Percentiles rank a stretch among this genome's conserved stretches.
These are phyloP conservation scores for Steinernema feltiae DNA, from an alignment of 1,140 invertebrate species.

Conservation along the genomic window DNA sequence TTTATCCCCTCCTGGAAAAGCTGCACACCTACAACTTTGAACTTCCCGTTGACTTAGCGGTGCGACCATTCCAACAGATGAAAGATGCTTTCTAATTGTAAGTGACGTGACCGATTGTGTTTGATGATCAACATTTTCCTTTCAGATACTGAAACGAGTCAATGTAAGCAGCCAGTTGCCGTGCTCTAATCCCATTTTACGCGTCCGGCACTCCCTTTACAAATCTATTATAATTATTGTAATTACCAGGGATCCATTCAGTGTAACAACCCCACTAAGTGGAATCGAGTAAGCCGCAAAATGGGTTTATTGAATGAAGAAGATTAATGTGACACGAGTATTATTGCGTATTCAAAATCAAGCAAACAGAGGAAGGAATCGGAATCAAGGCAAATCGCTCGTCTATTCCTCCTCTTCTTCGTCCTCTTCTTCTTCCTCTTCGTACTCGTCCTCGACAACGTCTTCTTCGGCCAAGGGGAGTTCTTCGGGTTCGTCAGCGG, in stretches of 20 bases:
- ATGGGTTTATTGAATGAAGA: slow-evolving; percentile 5
- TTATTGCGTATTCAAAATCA: not conserved
- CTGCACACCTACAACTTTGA: slow-evolving; percentile 80
- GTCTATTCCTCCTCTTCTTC: not conserved
- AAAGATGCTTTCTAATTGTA: slow-evolving; percentile 81
- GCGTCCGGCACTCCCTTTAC: too few species aligned
- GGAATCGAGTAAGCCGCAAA: not conserved
- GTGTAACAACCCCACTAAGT: not conserved
- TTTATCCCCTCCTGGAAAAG: slow-evolving; percentile 78
- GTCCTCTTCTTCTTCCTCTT: not conserved
- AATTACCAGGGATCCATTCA: too few species aligned
- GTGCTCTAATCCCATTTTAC: not conserved
- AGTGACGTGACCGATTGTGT: too few species aligned
- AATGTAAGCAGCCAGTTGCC: not conserved
- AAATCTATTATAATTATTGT: too few species aligned
- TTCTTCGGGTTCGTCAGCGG: slow-evolving; percentile 21
- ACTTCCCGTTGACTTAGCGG: slow-evolving; percentile 85
- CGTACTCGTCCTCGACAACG: not conserved
- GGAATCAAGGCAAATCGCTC: not conserved
- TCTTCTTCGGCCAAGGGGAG: slow-evolving; percentile 13
- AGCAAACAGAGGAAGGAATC: not conserved
- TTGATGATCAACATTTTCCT: too few species aligned
- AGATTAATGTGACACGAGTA: not conserved
- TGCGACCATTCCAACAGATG: slow-evolving; percentile 91
- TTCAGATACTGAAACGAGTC: not conserved